phyloP scores from a whole-genome alignment of 2,797 vertebrate species.

The Kryptolebias ocellatus region DNA sequence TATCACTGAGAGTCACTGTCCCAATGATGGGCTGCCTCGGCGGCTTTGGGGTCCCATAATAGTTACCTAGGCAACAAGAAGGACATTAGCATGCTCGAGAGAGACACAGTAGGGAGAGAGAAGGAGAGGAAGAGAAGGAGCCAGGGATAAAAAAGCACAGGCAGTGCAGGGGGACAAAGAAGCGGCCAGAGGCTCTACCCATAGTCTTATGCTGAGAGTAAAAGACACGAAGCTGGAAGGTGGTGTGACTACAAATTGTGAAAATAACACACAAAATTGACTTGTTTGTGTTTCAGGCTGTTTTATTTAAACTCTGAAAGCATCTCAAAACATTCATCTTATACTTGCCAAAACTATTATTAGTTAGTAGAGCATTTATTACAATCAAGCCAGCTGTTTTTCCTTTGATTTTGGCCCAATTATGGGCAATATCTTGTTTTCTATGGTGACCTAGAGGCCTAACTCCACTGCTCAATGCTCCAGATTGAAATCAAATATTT shows the following conservation, averaged over 20 bases:
- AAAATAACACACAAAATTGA: conserved; percentile 32
- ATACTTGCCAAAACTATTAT: conserved; percentile 10
- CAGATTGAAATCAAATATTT: too few relatives aligned
- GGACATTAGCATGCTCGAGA: conserved; percentile 89
- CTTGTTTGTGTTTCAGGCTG: conserved; percentile 31
- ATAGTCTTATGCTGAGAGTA: conserved; percentile 39
- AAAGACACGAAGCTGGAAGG: conserved; percentile 47
- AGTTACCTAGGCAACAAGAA: conserved; percentile 98
- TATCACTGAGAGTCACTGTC: conserved; percentile 96
- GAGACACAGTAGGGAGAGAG: conserved; percentile 61
- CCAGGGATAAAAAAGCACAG: conserved; percentile 45
- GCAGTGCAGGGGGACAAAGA: conserved; percentile 33
- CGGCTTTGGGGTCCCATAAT: conserved; percentile 99
- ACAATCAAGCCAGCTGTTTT: conserved; percentile 5
- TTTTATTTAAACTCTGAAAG: conserved; percentile 75
- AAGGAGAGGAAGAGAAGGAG: conserved; percentile 46
- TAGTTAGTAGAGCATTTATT: neutral
- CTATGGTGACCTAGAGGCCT: neutral
- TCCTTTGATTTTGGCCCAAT: too few relatives aligned
- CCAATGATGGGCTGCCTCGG: conserved; percentile 93
- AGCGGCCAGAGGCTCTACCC: conserved; percentile 41
- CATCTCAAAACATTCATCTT: conserved; percentile 69
- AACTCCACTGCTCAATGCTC: neutral
- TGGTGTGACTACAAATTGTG: conserved; percentile 40
- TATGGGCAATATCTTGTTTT: neutral